A percentile compares a stretch with the other conserved stretches of the same genome.
Evolutionary conservation across 1,140 invertebrate species (phyloP).

Genomic region (Caenorhabditis latens): DNA sequence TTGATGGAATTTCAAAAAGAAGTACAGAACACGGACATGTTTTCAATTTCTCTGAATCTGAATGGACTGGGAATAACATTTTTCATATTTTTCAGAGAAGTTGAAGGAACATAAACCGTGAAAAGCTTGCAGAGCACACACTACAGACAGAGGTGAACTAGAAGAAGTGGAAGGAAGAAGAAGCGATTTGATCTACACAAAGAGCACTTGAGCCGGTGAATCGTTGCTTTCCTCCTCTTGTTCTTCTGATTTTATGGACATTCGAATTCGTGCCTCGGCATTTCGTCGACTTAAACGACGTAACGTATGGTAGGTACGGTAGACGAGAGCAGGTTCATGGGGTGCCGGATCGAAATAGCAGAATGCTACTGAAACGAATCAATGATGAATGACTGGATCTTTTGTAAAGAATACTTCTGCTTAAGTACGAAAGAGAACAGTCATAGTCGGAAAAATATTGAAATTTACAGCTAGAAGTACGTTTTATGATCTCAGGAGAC

Average conservation of each 20-base stretch:
- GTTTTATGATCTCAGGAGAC: too few species aligned
- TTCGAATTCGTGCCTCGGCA: constrained; percentile 29
- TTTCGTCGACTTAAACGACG: constrained; percentile 31
- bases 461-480: too few species aligned
- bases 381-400: neutral
- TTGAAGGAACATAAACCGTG: neutral
- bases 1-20: neutral
- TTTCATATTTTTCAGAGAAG: neutral
- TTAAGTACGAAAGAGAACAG: neutral
- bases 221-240: constrained; percentile 54
- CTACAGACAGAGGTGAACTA: constrained; percentile 26
- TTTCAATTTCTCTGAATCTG: neutral
- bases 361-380: constrained; percentile 56
- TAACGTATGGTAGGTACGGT: constrained; percentile 33
- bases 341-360: constrained; percentile 65
- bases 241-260: constrained; percentile 48
- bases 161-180: constrained; percentile 11
- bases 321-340: constrained; percentile 38
- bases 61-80: neutral
- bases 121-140: neutral
- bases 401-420: too few species aligned
- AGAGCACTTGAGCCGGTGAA: constrained; percentile 46
- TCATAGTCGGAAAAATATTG: neutral
- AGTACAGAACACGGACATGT: neutral
- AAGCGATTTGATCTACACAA: constrained; percentile 32